Percentiles rank a stretch among this genome's conserved stretches.
Evolutionary conservation across 2,888 invertebrate species (phyloP).

Genomic region (Phlogophora meticulosa): DNA sequence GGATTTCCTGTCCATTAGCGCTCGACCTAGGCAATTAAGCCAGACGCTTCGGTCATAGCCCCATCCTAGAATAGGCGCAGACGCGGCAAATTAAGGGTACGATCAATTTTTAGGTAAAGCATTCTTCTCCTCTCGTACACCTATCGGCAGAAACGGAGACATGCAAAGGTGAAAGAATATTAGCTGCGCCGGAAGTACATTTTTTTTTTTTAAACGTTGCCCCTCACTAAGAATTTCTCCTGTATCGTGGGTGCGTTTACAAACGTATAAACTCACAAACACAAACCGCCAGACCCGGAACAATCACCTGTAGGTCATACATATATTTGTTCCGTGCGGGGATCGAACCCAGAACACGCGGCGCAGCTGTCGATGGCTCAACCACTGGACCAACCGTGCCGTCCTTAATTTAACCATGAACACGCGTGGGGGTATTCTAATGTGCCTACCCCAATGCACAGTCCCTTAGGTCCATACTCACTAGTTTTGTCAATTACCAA

Average conservation of each 20-base stretch:
- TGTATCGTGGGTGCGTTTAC: too few species aligned
- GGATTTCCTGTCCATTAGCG: conserved; percentile 54
- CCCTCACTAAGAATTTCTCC: too few species aligned
- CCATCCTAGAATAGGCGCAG: conserved; percentile 8
- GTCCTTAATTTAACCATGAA: not conserved
- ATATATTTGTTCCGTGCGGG: too few species aligned
- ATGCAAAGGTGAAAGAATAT: not conserved
- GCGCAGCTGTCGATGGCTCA: too few species aligned
- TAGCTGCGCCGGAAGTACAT: too few species aligned
- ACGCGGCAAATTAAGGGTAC: not conserved
- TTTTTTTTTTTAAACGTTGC: too few species aligned
- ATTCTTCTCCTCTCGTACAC: not conserved
- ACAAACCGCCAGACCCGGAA: too few species aligned
- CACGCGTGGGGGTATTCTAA: not conserved
- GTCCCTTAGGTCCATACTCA: conserved; percentile 18
- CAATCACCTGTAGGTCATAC: too few species aligned
- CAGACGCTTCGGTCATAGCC: conserved; percentile 25
- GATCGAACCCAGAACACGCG: too few species aligned
- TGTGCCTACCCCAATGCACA: not conserved
- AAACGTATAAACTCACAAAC: too few species aligned
- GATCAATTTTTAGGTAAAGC: not conserved
- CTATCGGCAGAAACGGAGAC: not conserved
- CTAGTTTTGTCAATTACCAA: conserved; percentile 44
- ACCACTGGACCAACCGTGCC: too few species aligned
- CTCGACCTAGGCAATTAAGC: conserved; percentile 43